phyloP scores from a whole-genome alignment of 2,113 vertebrate species.

The Xenotilapia flavipinnis region DNA sequence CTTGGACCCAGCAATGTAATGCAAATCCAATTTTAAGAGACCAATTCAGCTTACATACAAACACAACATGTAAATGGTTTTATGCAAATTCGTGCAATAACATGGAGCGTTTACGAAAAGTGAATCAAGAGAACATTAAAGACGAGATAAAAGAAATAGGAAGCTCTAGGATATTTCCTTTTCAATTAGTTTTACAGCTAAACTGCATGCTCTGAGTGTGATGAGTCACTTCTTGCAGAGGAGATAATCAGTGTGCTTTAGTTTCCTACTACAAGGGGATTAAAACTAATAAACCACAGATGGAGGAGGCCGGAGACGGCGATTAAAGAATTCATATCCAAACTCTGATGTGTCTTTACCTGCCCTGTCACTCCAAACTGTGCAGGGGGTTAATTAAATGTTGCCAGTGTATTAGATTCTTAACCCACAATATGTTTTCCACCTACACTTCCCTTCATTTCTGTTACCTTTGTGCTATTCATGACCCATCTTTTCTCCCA shows the following conservation, averaged over 20 bases:
- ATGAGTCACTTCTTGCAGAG: background rate
- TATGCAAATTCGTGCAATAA: background rate
- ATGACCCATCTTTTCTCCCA: background rate
- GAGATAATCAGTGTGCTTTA: background rate
- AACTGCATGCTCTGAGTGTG: background rate
- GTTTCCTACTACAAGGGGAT: background rate
- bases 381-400: background rate
- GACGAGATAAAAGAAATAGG: background rate
- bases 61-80: background rate
- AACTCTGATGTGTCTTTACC: background rate
- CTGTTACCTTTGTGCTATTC: background rate
- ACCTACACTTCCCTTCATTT: background rate
- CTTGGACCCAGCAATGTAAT: background rate
- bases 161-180: background rate
- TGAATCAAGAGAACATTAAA: background rate
- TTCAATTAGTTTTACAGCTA: conserved; percentile 5
- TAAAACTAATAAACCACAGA: background rate
- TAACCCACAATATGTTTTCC: background rate
- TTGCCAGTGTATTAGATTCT: background rate
- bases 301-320: background rate
- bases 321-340: background rate
- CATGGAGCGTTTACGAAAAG: background rate
- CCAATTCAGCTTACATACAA: background rate
- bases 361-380: background rate
- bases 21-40: background rate